Percentiles rank a stretch among this genome's conserved stretches.
These are phyloP conservation scores for Chamaea fasciata DNA, from an alignment of 2,113 vertebrate species.

Conservation along the genomic window DNA sequence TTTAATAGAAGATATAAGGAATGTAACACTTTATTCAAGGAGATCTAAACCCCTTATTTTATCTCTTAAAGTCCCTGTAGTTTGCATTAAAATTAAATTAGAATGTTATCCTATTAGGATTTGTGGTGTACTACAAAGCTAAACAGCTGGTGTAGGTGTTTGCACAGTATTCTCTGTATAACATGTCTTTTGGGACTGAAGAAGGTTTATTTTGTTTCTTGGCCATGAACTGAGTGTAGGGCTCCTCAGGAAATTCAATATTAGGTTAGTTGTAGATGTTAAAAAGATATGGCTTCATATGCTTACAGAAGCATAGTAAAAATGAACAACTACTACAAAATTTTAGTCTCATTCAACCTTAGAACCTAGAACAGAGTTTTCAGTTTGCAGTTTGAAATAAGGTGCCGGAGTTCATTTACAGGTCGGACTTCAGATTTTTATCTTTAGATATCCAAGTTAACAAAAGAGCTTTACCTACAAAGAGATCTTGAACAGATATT, in stretches of 20 bases:
- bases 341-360: not conserved
- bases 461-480: not conserved
- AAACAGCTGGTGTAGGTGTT: not conserved
- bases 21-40: not conserved
- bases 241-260: not conserved
- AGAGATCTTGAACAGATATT: not conserved
- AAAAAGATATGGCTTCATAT: not conserved
- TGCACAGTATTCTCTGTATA: not conserved
- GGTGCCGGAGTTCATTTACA: not conserved
- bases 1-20: not conserved
- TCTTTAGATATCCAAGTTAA: not conserved
- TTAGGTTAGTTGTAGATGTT: not conserved
- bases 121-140: not conserved
- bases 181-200: not conserved
- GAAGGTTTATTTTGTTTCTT: not conserved
- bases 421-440: not conserved
- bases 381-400: not conserved
- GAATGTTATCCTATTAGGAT: not conserved
- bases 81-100: not conserved
- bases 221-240: not conserved
- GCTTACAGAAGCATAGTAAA: not conserved
- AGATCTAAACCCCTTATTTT: not conserved
- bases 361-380: not conserved
- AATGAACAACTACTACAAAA: not conserved
- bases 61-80: not conserved